phyloP scores from a whole-genome alignment of 2,113 vertebrate species.

The Sebastes schlegelii region DNA sequence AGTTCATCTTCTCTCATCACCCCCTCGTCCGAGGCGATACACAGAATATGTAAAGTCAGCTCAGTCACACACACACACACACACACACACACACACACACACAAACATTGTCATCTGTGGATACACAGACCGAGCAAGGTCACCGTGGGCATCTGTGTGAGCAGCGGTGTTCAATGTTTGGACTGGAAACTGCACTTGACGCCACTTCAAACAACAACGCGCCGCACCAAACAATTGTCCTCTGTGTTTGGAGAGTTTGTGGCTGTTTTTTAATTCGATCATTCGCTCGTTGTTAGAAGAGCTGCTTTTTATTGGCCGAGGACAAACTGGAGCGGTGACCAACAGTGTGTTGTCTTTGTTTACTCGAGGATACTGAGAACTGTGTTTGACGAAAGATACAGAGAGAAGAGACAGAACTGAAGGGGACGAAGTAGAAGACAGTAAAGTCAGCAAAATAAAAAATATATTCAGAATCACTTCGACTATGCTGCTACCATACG shows the following conservation, averaged over 20 bases:
- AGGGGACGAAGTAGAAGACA: neutral
- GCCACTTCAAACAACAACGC: slow-evolving; percentile 67
- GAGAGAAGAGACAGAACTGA: neutral
- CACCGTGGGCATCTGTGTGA: slow-evolving; percentile 62
- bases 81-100: slow-evolving; percentile 36
- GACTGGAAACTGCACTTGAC: slow-evolving; percentile 45
- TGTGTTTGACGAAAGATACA: neutral
- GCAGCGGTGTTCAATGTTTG: slow-evolving; percentile 70
- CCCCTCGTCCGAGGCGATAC: neutral
- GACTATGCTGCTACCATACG: neutral
- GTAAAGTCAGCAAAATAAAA: neutral
- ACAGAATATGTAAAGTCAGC: slow-evolving; percentile 1
- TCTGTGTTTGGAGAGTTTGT: slow-evolving; percentile 37
- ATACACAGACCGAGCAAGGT: slow-evolving; percentile 64
- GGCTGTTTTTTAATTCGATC: slow-evolving; percentile 43
- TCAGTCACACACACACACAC: slow-evolving; percentile 22
- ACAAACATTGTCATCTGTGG: slow-evolving; percentile 19
- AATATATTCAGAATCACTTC: neutral
- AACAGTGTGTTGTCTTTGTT: slow-evolving; percentile 24
- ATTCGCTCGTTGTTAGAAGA: slow-evolving; percentile 33
- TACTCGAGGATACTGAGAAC: slow-evolving; percentile 15
- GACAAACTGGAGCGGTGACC: slow-evolving; percentile 44
- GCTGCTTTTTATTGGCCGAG: slow-evolving; percentile 45
- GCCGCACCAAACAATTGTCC: slow-evolving; percentile 43
- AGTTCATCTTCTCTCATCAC: neutral